Evolutionary conservation across 2,113 vertebrate genomes (phyloP), one percentile per base, ranked within the genome.

Genomic region (Zingel zingel): DNA sequence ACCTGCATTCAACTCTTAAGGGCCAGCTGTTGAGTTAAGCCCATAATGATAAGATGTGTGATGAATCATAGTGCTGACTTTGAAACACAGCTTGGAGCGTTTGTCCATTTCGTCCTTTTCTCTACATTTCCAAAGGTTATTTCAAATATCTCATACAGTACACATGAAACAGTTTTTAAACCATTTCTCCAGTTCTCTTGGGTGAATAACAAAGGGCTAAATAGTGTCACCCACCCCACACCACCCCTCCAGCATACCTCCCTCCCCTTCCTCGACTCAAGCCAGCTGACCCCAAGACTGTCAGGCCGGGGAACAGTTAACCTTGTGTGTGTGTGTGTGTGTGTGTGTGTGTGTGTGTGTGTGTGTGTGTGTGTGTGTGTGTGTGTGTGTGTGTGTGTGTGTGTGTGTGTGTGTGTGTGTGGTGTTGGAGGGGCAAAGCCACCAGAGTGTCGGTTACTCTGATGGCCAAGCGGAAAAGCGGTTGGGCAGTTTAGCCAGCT

Each of bases 401-500:
- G 79, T 74, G 81, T 78, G 57, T 30, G 58, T 70, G 63, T 69
- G 72, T 61, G 76, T 78, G 66, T 43, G 82, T 54, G 73, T 48
- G 77, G 27, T 79, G 85, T 33, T 58, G 57, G 69, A 62, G 83
- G 80, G 81, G 80, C 69, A 89, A 86, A 88, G 85, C 85, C 86
- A 88, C 54, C 82, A 82, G 64, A 88, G 84, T 93, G 91, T 93
- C 94, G 88, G 93, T 94, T 94, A 89, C 88, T 91, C 45, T 48
- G 56, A 86, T 45, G 88, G 82, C 88, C 90, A 89, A 88, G 89
- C 83, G 67, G 78, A 87, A 87, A 84, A 93, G 94, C 94, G 86
- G 94, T 94, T 94, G 94, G 94, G 90, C 94, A 94, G 94, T 94
- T 94, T 93, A 90, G 92, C 92, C 93, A 94, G 94, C 94, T 94